Percentiles rank a stretch among this genome's conserved stretches.
phyloP scores from a whole-genome alignment of 1,140 invertebrate genomes.

The Drosophila dunni region DNA sequence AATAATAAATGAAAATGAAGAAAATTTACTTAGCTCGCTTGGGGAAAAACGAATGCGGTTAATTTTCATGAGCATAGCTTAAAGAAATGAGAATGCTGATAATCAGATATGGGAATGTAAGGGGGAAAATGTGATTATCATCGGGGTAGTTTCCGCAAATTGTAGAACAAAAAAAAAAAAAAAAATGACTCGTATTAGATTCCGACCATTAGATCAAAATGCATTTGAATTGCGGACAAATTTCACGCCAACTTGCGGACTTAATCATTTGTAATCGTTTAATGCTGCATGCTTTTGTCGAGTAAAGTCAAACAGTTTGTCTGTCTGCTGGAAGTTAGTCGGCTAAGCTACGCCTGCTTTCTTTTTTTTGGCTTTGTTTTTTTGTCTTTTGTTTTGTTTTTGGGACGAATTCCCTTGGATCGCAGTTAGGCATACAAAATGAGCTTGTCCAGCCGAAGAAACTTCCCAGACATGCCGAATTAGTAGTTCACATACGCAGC shows the following conservation, averaged over 20 bases:
- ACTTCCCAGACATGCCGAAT: constrained; percentile 74
- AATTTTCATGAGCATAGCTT: constrained; percentile 41
- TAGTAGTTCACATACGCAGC: constrained; percentile 75
- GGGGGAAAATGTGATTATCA: neutral
- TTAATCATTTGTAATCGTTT: constrained; percentile 75
- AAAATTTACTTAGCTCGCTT: constrained; percentile 46
- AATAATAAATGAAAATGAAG: constrained; percentile 68
- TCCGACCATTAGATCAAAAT: constrained; percentile 27
- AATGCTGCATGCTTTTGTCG: constrained; percentile 47
- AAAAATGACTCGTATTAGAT: no score
- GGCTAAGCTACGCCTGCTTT: neutral
- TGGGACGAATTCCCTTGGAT: constrained; percentile 8
- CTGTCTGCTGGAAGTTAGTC: neutral
- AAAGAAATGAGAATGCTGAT: constrained; percentile 5
- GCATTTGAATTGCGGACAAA: constrained; percentile 51
- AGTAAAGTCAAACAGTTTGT: constrained; percentile 4
- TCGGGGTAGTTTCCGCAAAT: constrained; percentile 6
- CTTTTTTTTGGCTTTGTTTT: no score
- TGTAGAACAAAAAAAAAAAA: constrained; percentile 8
- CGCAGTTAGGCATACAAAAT: constrained; percentile 55
- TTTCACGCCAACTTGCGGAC: constrained; percentile 60
- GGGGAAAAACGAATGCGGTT: constrained; percentile 46
- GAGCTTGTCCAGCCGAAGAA: constrained; percentile 43
- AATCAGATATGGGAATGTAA: neutral
- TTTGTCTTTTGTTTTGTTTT: no score